Evolutionary conservation across 2,113 vertebrate genomes (phyloP).

Genomic region (Stegostoma tigrinum): DNA sequence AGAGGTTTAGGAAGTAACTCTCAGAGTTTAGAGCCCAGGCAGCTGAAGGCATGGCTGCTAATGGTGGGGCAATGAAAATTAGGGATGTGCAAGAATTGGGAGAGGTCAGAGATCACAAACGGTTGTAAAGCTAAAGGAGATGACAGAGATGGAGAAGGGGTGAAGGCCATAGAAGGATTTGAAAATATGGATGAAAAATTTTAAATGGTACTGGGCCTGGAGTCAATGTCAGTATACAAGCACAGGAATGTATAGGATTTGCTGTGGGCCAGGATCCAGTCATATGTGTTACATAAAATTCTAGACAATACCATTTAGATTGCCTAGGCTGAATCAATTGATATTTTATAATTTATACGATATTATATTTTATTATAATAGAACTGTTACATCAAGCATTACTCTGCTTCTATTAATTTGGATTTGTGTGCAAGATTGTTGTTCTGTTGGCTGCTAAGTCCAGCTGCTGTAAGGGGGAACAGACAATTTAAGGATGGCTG

Average conservation of each 20-base stretch:
- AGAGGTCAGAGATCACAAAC: too few relatives aligned
- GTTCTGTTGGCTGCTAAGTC: background rate
- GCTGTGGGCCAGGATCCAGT: too few relatives aligned
- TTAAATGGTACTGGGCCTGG: background rate
- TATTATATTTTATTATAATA: background rate
- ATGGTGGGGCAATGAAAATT: too few relatives aligned
- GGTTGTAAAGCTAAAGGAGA: background rate
- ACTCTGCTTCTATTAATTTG: background rate
- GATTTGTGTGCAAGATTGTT: background rate
- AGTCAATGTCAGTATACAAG: too few relatives aligned
- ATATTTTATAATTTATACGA: too few relatives aligned
- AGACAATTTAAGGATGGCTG: background rate
- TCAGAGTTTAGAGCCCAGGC: too few relatives aligned
- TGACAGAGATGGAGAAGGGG: background rate
- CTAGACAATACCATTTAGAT: too few relatives aligned
- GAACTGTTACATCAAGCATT: background rate
- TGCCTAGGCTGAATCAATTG: too few relatives aligned
- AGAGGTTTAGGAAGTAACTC: background rate
- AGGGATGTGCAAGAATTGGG: too few relatives aligned
- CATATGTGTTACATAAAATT: too few relatives aligned
- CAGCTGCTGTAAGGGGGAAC: background rate
- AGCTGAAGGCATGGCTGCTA: too few relatives aligned
- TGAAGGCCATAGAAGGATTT: background rate
- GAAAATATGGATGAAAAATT: background rate
- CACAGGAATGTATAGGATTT: background rate